Evolutionary conservation across 1,140 invertebrate genomes (phyloP).

Genomic region (Colletes gigas): DNA sequence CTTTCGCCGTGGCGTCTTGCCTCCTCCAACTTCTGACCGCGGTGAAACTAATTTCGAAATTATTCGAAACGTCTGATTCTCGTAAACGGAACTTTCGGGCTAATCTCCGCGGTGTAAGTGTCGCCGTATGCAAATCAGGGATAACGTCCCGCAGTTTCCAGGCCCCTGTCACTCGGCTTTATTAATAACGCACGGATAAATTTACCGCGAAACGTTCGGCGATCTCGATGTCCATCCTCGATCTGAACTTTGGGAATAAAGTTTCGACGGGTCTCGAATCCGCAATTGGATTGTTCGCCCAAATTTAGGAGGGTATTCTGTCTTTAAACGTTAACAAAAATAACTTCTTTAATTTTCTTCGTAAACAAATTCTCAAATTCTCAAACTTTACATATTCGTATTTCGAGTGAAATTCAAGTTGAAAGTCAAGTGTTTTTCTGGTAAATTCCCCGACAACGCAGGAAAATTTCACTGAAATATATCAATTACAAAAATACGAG

Average conservation of each 20-base stretch:
- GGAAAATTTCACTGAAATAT: too few relatives aligned
- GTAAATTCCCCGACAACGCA: too few relatives aligned
- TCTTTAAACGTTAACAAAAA: too few relatives aligned
- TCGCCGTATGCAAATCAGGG: conserved; percentile 19
- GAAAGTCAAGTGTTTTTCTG: too few relatives aligned
- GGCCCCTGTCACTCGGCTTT: conserved; percentile 3
- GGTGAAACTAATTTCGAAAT: not conserved
- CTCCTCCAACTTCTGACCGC: not conserved
- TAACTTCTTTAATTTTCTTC: too few relatives aligned
- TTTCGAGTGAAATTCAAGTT: too few relatives aligned
- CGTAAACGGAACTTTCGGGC: conserved; percentile 19
- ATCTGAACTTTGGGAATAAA: conserved; percentile 15
- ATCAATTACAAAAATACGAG: too few relatives aligned
- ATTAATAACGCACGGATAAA: conserved; percentile 43
- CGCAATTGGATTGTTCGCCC: not conserved
- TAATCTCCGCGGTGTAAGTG: conserved; percentile 22
- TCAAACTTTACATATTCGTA: too few relatives aligned
- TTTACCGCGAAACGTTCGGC: not conserved
- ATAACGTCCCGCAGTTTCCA: not conserved
- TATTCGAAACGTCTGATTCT: conserved; percentile 11
- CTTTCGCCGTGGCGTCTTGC: not conserved
- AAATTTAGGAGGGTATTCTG: too few relatives aligned
- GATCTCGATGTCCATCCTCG: conserved; percentile 13
- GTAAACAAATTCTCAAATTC: too few relatives aligned
- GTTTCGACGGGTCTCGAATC: conserved; percentile 11